A percentile compares a stretch with the other conserved stretches of the same genome.
Conservation (phyloP, 2,113 vertebrate genomes). For the Montifringilla adamsi region DNA sequence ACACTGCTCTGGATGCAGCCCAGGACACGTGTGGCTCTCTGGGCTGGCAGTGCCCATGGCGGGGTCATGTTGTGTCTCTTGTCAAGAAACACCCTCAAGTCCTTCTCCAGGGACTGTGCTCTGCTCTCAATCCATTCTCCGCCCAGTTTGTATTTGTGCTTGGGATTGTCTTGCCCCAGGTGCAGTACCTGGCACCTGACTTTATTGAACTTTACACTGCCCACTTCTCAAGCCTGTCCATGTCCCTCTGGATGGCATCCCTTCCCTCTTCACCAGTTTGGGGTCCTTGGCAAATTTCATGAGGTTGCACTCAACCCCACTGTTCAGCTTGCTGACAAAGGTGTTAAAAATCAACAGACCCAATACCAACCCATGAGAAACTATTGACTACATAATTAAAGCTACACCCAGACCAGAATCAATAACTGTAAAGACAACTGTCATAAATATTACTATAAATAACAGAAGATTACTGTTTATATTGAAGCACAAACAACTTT, state of each 20-base stretch:
- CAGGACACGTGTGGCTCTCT: background rate
- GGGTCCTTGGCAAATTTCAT: background rate
- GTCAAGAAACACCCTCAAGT: accelerated
- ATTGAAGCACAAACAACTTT: background rate
- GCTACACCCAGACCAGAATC: background rate
- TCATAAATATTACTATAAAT: background rate
- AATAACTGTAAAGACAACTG: background rate
- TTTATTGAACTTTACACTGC: background rate
- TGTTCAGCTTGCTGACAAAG: background rate
- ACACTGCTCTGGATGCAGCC: background rate
- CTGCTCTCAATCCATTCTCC: background rate
- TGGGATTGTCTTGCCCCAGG: background rate
- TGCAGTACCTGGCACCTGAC: background rate
- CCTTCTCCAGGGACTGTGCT: background rate
- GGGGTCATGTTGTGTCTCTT: background rate
- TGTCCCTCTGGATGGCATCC: background rate
- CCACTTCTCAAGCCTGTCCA: background rate
- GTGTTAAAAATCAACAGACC: background rate
- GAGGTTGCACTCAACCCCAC: background rate
- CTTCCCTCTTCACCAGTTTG: background rate
- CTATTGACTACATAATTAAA: background rate
- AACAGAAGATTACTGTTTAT: background rate
- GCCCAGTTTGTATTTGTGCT: background rate
- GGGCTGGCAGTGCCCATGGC: background rate
- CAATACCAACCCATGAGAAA: background rate